Base-by-base conservation (phyloP, 2,113 vertebrate genomes). In the Micromys minutus region DNA sequence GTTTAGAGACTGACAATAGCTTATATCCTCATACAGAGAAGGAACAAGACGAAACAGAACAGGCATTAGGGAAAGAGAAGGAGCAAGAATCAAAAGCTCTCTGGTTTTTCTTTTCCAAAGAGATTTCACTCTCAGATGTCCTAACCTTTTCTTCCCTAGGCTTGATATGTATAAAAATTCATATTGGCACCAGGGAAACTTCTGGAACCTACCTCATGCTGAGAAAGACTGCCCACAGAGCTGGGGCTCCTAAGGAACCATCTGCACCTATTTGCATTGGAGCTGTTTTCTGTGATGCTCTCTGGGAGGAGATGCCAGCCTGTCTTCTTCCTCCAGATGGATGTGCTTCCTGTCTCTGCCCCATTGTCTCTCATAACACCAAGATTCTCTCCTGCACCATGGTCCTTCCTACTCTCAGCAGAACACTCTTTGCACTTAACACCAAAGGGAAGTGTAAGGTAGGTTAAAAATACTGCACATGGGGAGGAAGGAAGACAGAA, bases 311-410 rank as follows among this genome's bases (percentile, higher is more conserved):
- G 15, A 55, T 69, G 65, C 61, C 94, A 59, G 75, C 42, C 57
- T 34, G 55, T 87, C 87, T 52, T n/a, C 45, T n/a, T 89, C 75
- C 71, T 95, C 87, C 71, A 88, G 76, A 88, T 7, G 55, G 85
- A 74, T 34, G 81, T 29, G 29, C 71, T 83, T 91, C 88, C 76
- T 65, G 95, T 34, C 79, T 88, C 87, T 90, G 81, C 29, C 42
- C 50, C 17, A 24, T 7, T 59, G 11, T 89, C 55, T 93, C 80
- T 92, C 88, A 29, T 84, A 55, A 91, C 91, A 57, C n/a, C 67
- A 79, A 26, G 55, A 52, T 96, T 22, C 74, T 84, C 65, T 67
- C 63, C 31, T 90, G 12, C 22, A 9, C 12, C 55, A 21, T 11
- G 7, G 19, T 50, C 65, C 80, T 84, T 59, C 24, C 34, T 47